Percentiles rank a stretch among this genome's conserved stretches.
Evolutionary conservation across 1,140 invertebrate genomes (phyloP).

Genomic region (Temnothorax curvispinosus): DNA sequence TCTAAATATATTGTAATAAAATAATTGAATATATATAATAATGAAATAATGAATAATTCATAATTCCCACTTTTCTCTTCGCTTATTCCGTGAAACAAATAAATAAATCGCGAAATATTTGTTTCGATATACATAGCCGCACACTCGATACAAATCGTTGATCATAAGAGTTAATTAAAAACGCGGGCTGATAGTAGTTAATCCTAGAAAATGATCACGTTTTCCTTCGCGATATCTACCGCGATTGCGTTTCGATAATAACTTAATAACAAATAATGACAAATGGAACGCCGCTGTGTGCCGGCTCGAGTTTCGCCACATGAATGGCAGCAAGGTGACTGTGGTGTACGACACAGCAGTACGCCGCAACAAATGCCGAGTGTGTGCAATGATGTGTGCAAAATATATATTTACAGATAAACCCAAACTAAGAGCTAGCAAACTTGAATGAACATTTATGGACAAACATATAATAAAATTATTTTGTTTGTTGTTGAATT

Average conservation of each 20-base stretch:
- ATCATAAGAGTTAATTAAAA: not conserved
- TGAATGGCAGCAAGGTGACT: not conserved
- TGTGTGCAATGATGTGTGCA: not conserved
- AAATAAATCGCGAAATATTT: not conserved
- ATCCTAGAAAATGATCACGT: not conserved
- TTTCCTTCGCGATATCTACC: not conserved
- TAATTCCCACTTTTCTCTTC: not conserved
- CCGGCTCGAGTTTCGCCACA: not conserved
- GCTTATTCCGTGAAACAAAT: not conserved
- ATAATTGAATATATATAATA: not conserved
- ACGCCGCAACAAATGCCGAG: not conserved
- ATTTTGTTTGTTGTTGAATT: not conserved
- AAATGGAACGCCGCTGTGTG: not conserved
- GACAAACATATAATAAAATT: not conserved
- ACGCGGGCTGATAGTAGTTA: not conserved
- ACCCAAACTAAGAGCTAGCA: not conserved
- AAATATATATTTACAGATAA: not conserved
- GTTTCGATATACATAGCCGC: not conserved
- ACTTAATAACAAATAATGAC: not conserved
- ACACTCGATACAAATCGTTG: not conserved
- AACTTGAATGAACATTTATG: not conserved
- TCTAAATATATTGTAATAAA: not conserved
- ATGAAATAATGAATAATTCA: not conserved
- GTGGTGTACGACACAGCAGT: not conserved
- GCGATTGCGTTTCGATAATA: not conserved